A percentile compares a stretch with the other conserved stretches of the same genome.
Conservation (phyloP, 2,113 vertebrate genomes). For the Urocitellus parryii region DNA sequence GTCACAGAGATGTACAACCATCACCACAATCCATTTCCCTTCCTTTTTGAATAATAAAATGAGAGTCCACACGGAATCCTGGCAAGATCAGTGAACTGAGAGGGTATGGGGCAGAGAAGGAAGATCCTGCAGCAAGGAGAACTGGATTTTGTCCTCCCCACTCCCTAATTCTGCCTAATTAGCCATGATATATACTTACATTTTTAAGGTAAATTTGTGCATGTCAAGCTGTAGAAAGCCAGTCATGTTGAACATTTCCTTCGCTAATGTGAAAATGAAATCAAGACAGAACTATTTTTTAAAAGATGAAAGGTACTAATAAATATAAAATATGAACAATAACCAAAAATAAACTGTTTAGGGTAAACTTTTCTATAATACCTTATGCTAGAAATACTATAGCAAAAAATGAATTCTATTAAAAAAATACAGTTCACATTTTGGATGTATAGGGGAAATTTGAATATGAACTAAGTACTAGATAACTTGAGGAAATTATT, state of each 20-base stretch:
- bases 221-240: neutral
- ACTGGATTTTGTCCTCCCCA: neutral
- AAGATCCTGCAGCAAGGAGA: neutral
- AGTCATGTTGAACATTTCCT: neutral
- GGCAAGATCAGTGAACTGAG: neutral
- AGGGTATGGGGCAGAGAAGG: neutral
- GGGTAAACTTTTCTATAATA: neutral
- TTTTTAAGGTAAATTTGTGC: neutral
- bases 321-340: neutral
- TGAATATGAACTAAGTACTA: neutral
- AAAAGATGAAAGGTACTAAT: neutral
- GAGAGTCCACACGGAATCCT: neutral
- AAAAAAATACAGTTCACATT: neutral
- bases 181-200: neutral
- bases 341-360: neutral
- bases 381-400: neutral
- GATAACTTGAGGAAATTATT: constrained; percentile 1
- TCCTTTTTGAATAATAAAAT: neutral
- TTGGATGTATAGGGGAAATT: neutral
- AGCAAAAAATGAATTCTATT: neutral
- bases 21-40: neutral
- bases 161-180: neutral
- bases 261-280: neutral
- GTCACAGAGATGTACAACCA: neutral
- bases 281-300: neutral